A percentile compares a stretch with the other conserved stretches of the same genome.
phyloP scores from a whole-genome alignment of 1,140 invertebrate species.

The Ceratina japonica region DNA sequence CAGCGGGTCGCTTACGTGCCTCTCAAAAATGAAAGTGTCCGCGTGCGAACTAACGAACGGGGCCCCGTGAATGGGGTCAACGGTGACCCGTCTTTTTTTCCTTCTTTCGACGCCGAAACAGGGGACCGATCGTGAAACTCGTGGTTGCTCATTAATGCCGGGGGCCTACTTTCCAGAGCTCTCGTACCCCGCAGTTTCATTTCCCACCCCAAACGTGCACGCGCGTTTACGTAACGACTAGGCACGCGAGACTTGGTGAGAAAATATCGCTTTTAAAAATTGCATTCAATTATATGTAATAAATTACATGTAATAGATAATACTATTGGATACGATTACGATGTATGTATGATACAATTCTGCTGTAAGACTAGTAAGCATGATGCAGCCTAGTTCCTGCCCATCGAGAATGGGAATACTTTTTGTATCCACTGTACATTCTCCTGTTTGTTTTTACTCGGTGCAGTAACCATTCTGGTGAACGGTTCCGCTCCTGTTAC shows the following conservation, averaged over 20 bases:
- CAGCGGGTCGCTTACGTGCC: conserved; percentile 25
- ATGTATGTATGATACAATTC: too few relatives aligned
- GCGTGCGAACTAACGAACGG: conserved; percentile 21
- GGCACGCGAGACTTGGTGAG: too few relatives aligned
- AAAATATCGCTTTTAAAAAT: too few relatives aligned
- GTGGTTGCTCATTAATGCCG: conserved; percentile 32
- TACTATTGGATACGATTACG: too few relatives aligned
- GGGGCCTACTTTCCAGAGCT: conserved; percentile 25
- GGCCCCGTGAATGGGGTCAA: conserved; percentile 55
- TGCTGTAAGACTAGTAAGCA: too few relatives aligned
- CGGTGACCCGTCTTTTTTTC: conserved; percentile 2
- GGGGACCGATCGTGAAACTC: conserved; percentile 39
- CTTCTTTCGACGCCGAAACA: conserved; percentile 22
- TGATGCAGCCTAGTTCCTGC: too few relatives aligned
- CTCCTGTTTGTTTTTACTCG: neutral
- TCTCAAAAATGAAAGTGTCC: conserved; percentile 65
- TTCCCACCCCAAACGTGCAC: neutral
- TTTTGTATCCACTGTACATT: too few relatives aligned
- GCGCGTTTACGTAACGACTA: neutral
- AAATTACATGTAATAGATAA: too few relatives aligned
- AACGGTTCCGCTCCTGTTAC: neutral
- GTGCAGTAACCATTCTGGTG: neutral
- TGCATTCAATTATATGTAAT: too few relatives aligned
- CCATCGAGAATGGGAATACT: too few relatives aligned
- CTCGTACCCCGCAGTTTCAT: conserved; percentile 40